Conservation (phyloP, 1,140 invertebrate genomes). For the Anastrepha obliqua region DNA sequence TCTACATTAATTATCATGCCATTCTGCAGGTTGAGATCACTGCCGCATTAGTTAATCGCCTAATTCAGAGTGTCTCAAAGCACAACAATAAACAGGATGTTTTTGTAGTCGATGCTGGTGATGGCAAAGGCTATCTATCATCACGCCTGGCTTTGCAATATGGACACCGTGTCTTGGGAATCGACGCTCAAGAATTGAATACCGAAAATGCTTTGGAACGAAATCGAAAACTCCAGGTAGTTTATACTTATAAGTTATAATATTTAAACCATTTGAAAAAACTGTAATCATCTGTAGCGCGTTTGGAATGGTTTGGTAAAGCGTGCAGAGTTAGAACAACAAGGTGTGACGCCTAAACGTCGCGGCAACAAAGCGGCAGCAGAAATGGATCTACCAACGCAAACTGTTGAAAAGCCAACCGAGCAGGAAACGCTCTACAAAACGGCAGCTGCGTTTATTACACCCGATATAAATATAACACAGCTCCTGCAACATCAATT, state of each 20-base stretch:
- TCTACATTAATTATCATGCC: no score
- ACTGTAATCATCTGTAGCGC: constrained; percentile 62
- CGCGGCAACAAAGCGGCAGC: constrained; percentile 60
- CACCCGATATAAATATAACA: constrained; percentile 76
- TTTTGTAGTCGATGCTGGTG: constrained; percentile 86
- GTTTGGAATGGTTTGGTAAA: constrained; percentile 75
- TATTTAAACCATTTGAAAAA: not conserved
- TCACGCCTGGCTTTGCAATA: constrained; percentile 83
- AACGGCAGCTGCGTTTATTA: constrained; percentile 75
- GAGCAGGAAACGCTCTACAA: constrained; percentile 68
- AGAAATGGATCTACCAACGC: not conserved
- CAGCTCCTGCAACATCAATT: constrained; percentile 76
- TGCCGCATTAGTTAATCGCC: constrained; percentile 75
- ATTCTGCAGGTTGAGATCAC: constrained; percentile 75
- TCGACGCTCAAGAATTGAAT: constrained; percentile 83
- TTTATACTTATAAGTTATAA: not conserved
- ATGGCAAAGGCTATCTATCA: constrained; percentile 90
- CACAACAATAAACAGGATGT: constrained; percentile 67
- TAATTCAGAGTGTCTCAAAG: constrained; percentile 49
- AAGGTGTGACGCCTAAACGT: constrained; percentile 64
- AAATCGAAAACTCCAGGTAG: constrained; percentile 78
- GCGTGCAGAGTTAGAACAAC: constrained; percentile 65
- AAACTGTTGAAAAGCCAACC: not conserved
- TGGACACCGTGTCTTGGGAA: constrained; percentile 83
- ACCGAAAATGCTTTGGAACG: constrained; percentile 80